A percentile compares a stretch with the other conserved stretches of the same genome.
Evolutionary conservation across 2,888 invertebrate species (phyloP).

Genomic region (Amblyteles armatorius): DNA sequence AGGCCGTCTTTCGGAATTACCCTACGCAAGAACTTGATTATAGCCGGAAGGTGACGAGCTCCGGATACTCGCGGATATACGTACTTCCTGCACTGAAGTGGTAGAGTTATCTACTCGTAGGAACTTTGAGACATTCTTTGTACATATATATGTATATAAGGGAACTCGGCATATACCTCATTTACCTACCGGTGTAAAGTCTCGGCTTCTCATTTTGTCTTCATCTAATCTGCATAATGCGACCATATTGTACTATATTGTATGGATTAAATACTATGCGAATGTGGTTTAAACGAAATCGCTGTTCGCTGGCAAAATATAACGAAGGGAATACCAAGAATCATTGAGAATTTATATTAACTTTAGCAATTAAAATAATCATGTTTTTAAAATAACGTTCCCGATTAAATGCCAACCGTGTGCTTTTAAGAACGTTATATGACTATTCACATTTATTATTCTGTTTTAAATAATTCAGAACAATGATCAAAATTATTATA

Average conservation of each 20-base stretch:
- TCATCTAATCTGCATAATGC: neutral
- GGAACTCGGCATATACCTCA: neutral
- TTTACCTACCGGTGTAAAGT: neutral
- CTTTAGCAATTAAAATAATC: neutral
- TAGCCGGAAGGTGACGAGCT: conserved; percentile 45
- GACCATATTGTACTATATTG: neutral
- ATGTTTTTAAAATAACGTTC: neutral
- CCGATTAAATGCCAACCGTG: neutral
- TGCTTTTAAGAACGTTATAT: neutral
- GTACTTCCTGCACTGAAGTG: conserved; percentile 15
- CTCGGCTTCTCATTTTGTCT: neutral
- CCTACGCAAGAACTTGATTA: conserved; percentile 61
- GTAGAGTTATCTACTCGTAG: neutral
- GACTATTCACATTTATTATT: neutral
- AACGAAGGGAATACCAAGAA: neutral
- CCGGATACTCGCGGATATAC: conserved; percentile 28
- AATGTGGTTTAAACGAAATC: neutral
- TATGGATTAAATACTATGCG: neutral
- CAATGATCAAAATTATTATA: neutral
- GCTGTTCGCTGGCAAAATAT: neutral
- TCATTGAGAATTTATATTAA: neutral
- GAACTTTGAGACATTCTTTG: conserved; percentile 37
- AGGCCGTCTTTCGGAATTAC: conserved; percentile 57
- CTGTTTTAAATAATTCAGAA: neutral
- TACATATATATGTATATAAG: neutral